Evolutionary conservation across 1,140 invertebrate species (phyloP).

Genomic region (Philotrypesis tridentata): DNA sequence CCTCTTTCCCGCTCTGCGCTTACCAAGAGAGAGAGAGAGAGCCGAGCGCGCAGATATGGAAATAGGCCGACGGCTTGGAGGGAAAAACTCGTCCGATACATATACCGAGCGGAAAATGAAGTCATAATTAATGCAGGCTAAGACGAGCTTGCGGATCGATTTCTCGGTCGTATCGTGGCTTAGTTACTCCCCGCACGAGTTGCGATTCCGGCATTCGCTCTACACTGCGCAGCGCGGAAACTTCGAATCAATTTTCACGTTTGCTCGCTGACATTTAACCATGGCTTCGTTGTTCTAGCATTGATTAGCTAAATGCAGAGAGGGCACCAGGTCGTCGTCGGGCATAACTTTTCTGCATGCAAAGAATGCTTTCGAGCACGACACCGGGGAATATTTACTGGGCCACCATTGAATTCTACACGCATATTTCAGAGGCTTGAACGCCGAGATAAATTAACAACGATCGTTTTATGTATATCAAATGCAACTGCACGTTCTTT

Average conservation of each 20-base stretch:
- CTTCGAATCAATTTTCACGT: not conserved
- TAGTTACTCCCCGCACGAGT: not conserved
- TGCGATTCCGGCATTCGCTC: not conserved
- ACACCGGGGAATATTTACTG: too few species aligned
- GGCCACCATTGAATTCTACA: too few species aligned
- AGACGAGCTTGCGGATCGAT: conserved; percentile 34
- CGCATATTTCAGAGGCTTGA: too few species aligned
- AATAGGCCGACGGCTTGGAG: conserved; percentile 47
- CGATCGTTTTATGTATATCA: too few species aligned
- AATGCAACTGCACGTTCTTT: too few species aligned
- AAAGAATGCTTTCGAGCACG: too few species aligned
- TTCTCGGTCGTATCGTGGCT: conserved; percentile 1
- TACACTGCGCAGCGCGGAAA: not conserved
- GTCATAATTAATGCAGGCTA: conserved; percentile 61
- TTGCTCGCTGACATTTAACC: not conserved
- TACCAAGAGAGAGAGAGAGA: too few species aligned
- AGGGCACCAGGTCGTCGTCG: too few species aligned
- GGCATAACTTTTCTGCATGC: too few species aligned
- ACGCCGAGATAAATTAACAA: too few species aligned
- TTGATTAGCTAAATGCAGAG: not conserved
- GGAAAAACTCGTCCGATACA: conserved; percentile 48
- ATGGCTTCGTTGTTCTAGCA: not conserved
- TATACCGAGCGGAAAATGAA: conserved; percentile 57
- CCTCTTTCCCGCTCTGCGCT: too few species aligned
- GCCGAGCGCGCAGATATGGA: conserved; percentile 41